Percentiles rank a stretch among this genome's conserved stretches.
Conservation (phyloP, 2,888 invertebrate species). For the Miltochrista miniata region DNA sequence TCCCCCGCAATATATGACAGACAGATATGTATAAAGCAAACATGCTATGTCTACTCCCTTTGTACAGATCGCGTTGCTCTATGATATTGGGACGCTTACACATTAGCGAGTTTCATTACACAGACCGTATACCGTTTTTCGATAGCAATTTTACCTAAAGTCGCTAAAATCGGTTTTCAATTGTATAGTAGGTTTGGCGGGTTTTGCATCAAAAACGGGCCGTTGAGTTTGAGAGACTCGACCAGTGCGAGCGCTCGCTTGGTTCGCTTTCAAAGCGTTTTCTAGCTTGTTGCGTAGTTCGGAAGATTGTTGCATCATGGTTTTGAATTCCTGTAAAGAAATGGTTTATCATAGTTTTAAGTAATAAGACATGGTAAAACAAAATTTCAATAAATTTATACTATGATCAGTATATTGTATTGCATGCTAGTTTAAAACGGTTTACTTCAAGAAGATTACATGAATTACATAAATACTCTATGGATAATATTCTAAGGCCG, state of each 20-base stretch:
- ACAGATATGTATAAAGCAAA: no score
- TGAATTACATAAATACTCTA: no score
- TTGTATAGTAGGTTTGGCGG: conserved; percentile 90
- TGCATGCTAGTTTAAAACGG: no score
- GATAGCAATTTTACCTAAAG: conserved; percentile 86
- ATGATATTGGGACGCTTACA: not conserved
- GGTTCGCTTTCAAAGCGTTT: conserved; percentile 90
- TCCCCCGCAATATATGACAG: no score
- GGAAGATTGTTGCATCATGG: conserved; percentile 92
- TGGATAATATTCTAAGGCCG: no score
- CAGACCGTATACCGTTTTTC: not conserved
- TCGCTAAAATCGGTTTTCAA: conserved; percentile 98
- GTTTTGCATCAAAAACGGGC: conserved; percentile 57
- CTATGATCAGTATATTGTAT: no score
- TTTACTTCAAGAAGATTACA: no score
- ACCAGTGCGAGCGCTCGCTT: conserved; percentile 70
- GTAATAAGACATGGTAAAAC: no score
- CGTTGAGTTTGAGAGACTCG: conserved; percentile 47
- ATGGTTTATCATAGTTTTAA: not conserved
- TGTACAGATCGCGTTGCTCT: no score
- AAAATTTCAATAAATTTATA: no score
- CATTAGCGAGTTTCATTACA: not conserved
- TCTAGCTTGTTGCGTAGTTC: conserved; percentile 93
- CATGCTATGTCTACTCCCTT: no score
- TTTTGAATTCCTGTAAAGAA: conserved; percentile 90